Evolutionary conservation across 2,113 vertebrate genomes (phyloP), one percentile per base, ranked within the genome.

Genomic region (Rhea americana): DNA sequence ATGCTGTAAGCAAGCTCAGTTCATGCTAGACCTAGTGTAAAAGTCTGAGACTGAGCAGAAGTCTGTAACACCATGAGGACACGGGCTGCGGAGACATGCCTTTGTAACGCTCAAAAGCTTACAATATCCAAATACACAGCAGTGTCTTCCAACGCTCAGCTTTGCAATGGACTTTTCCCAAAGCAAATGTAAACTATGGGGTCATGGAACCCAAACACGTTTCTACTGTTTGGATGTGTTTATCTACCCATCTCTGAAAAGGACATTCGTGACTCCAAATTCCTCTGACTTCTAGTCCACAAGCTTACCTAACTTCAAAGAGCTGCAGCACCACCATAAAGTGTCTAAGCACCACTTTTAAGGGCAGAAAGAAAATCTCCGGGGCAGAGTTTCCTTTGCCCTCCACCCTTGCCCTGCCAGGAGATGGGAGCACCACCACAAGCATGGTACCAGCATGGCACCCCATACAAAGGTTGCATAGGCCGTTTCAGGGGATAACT

Each of bases 381-480:
- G 73, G 13, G 28, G 6, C 12, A 37, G 2, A n/a, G 17, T 4
- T 61, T 20, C 43, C 47, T 70, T 45, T 62, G 17, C 28, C 59
- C 66, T 71, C 58, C 17, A 48, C 13, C 32, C 17, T 0, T 22
- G 45, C 63, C 59, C 37, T 74, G n/a, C 39, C 67, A 82, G 35
- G 62, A 65, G 53, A 16, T 6, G 11, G 78, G 11, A 91, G 15
- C 35, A 7, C 7, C 1, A 4, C 61, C 83, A 68, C 2, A 12
- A 77, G 22, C 51, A 35, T 63, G 41, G 77, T 32, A 86, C 8
- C 56, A 68, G 53, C 0, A 0, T 8, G 37, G n/a, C n/a, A 90
- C 11, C 5, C 6, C 6, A 63, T 24, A 66, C 81, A 80, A 85
- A 87, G 61, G 62, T 37, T 79, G 78, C 28, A 53, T 39, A 35